Evolutionary conservation across 2,797 vertebrate genomes (phyloP).

Genomic region (Melanotaenia pygmaea): DNA sequence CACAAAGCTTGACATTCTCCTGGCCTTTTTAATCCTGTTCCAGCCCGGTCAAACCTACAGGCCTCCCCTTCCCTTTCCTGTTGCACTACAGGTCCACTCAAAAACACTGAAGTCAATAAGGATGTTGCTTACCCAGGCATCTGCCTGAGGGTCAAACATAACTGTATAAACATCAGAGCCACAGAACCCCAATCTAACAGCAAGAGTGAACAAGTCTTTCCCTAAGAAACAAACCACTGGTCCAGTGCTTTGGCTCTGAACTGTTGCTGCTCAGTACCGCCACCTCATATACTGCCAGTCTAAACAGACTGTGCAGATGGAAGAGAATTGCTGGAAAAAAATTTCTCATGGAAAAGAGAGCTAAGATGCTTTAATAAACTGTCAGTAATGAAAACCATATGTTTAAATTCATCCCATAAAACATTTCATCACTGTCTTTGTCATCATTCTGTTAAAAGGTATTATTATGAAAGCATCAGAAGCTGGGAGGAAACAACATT

Average conservation of each 20-base stretch:
- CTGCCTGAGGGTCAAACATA: conserved; percentile 3
- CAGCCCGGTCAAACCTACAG: conserved; percentile 56
- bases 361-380: conserved; percentile 3
- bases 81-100: conserved; percentile 37
- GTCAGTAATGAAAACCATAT: not conserved
- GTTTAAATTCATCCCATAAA: not conserved
- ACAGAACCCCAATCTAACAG: conserved; percentile 25
- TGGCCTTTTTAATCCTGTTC: conserved; percentile 70
- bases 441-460: not conserved
- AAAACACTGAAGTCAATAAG: conserved; percentile 37
- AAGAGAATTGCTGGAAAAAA: conserved; percentile 22
- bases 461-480: not conserved
- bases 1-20: conserved; percentile 74
- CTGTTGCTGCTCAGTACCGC: conserved; percentile 22
- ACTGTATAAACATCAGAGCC: conserved; percentile 58
- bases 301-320: conserved; percentile 36
- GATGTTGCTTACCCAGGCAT: conserved; percentile 37
- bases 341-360: conserved; percentile 30
- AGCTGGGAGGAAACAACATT: not conserved
- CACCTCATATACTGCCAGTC: conserved; percentile 28
- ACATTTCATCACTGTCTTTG: not conserved
- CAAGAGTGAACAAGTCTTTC: conserved; percentile 54
- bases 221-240: conserved; percentile 36
- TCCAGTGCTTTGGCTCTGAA: not conserved
- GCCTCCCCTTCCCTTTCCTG: conserved; percentile 76